These are phyloP conservation scores for Dendrolimus houi DNA, from an alignment of 2,888 invertebrate genomes.

Conservation along the genomic window DNA sequence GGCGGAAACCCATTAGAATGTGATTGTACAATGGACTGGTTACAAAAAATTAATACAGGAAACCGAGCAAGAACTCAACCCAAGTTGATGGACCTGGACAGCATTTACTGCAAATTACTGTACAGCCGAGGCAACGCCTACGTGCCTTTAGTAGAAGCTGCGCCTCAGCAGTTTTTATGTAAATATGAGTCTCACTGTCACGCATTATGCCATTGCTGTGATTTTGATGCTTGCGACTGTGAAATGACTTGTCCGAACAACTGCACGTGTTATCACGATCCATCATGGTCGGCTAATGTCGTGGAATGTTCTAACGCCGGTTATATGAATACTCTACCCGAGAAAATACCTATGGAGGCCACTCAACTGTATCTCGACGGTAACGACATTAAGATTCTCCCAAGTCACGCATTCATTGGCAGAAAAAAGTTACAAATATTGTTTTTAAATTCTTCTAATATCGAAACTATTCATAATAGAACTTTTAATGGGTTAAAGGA, in stretches of 20 bases:
- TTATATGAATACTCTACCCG: slow-evolving; percentile 82
- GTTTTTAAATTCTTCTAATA: slow-evolving; percentile 86
- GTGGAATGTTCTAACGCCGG: slow-evolving; percentile 87
- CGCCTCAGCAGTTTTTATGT: slow-evolving; percentile 89
- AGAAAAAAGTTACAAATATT: slow-evolving; percentile 85
- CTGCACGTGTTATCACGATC: slow-evolving; percentile 93
- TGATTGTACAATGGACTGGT: slow-evolving; percentile 94
- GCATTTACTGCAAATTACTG: slow-evolving; percentile 87
- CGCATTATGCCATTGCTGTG: slow-evolving; percentile 92
- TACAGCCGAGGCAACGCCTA: slow-evolving; percentile 85
- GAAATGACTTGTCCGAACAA: slow-evolving; percentile 93
- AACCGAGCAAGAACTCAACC: slow-evolving; percentile 87
- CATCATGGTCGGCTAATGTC: slow-evolving; percentile 90
- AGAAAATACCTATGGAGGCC: slow-evolving; percentile 92
- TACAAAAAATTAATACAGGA: slow-evolving; percentile 86
- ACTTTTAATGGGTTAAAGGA: slow-evolving; percentile 90
- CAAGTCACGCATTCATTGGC: slow-evolving; percentile 91
- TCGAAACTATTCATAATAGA: slow-evolving; percentile 86
- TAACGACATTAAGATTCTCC: slow-evolving; percentile 84
- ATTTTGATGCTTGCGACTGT: slow-evolving; percentile 94
- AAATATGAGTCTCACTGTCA: slow-evolving; percentile 91
- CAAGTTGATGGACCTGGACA: slow-evolving; percentile 87
- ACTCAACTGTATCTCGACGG: slow-evolving; percentile 92
- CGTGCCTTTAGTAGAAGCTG: slow-evolving; percentile 86
- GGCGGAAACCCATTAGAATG: slow-evolving; percentile 92